phyloP scores from a whole-genome alignment of 2,888 invertebrate species.

The Mythimna pallens region DNA sequence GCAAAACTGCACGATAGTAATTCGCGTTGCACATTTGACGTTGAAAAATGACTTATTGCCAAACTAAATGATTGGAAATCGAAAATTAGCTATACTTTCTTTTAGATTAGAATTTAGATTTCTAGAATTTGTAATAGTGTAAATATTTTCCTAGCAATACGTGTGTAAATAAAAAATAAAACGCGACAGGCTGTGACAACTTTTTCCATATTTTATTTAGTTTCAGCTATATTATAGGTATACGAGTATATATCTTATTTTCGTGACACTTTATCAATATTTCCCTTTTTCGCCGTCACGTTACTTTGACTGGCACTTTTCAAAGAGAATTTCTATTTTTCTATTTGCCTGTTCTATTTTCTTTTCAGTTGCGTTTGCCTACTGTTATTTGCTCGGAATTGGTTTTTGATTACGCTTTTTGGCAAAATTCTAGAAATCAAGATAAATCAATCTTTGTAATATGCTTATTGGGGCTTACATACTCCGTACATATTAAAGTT shows the following conservation, averaged over 20 bases:
- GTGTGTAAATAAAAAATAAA: too few species aligned
- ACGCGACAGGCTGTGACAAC: neutral
- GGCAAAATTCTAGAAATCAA: conserved; percentile 10
- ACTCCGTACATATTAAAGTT: neutral
- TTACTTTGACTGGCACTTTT: conserved; percentile 48
- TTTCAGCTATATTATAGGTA: conserved; percentile 6
- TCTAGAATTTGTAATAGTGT: neutral
- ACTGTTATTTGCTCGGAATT: conserved; percentile 32
- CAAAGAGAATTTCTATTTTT: conserved; percentile 36
- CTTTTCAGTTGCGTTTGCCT: conserved; percentile 35
- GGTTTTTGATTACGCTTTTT: conserved; percentile 32
- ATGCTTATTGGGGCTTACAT: neutral
- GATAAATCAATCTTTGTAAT: neutral
- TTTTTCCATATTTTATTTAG: conserved; percentile 36
- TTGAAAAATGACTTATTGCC: neutral
- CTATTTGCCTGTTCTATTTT: conserved; percentile 45
- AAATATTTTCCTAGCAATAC: neutral
- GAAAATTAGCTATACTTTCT: neutral
- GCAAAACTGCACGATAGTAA: too few species aligned
- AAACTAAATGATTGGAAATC: neutral
- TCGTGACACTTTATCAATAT: conserved; percentile 42
- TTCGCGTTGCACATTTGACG: too few species aligned
- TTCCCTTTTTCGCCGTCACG: conserved; percentile 27
- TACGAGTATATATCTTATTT: conserved; percentile 34
- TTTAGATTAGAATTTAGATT: too few species aligned